Evolutionary conservation across 1,140 invertebrate genomes (phyloP).

Genomic region (Achroia grisella): DNA sequence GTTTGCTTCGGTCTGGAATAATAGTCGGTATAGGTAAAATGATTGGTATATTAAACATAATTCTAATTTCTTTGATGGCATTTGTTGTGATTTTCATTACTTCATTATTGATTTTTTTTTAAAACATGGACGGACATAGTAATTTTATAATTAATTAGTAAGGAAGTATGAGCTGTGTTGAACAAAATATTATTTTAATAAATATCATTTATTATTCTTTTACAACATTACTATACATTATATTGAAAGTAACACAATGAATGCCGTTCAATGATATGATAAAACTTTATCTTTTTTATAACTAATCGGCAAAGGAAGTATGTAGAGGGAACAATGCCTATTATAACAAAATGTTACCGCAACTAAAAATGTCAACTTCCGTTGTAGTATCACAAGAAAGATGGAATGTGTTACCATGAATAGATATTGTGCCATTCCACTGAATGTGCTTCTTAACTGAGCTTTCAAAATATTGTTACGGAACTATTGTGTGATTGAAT

Average conservation of each 20-base stretch:
- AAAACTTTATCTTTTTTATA: no score
- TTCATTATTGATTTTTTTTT: no score
- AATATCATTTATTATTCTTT: no score
- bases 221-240: no score
- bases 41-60: slow-evolving; percentile 13
- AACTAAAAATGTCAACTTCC: slow-evolving; percentile 53
- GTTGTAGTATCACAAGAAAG: slow-evolving; percentile 23
- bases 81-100: no score
- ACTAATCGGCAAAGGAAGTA: slow-evolving; percentile 29
- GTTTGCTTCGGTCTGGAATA: slow-evolving; percentile 34
- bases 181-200: no score
- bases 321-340: slow-evolving; percentile 41
- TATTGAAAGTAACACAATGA: no score
- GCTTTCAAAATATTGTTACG: slow-evolving; percentile 45
- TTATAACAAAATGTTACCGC: slow-evolving; percentile 32
- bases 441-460: slow-evolving; percentile 25
- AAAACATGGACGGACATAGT: no score
- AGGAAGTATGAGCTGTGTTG: no score
- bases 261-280: no score
- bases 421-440: slow-evolving; percentile 33
- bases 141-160: no score
- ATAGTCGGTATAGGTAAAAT: slow-evolving; percentile 32
- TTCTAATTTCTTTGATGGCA: no score
- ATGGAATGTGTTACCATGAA: slow-evolving; percentile 27
- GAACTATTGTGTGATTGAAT: slow-evolving; percentile 19